phyloP scores from a whole-genome alignment of 2,888 invertebrate genomes.

The Caenorhabditis uteleia region DNA sequence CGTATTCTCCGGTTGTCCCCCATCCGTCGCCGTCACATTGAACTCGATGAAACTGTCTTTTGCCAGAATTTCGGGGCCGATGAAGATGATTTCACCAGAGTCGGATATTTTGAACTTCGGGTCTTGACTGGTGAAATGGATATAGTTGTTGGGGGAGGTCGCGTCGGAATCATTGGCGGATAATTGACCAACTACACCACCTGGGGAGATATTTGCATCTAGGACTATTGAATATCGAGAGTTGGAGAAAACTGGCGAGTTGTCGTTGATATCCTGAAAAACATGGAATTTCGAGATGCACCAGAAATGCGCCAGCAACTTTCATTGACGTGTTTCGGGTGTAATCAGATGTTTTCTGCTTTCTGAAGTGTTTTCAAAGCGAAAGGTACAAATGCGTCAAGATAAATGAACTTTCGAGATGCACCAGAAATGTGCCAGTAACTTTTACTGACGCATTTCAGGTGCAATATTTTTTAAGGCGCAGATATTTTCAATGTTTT shows the following conservation, averaged over 20 bases:
- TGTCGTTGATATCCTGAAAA: conserved; percentile 47
- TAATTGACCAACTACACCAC: conserved; percentile 39
- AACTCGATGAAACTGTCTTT: conserved; percentile 35
- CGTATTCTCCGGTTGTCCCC: conserved; percentile 28
- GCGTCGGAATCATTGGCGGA: conserved; percentile 43
- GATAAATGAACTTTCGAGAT: too few species aligned
- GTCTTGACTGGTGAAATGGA: conserved; percentile 31
- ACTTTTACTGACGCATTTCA: too few species aligned
- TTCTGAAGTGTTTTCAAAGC: too few species aligned
- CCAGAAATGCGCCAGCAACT: too few species aligned
- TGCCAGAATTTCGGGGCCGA: conserved; percentile 28
- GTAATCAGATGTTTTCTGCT: too few species aligned
- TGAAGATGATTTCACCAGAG: conserved; percentile 42
- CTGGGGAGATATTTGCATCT: conserved; percentile 44
- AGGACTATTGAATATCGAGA: conserved; percentile 42
- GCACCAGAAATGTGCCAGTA: too few species aligned
- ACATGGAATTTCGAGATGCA: background rate
- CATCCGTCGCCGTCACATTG: conserved; percentile 42
- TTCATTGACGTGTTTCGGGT: too few species aligned
- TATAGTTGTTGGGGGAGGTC: conserved; percentile 47
- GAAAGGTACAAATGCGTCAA: too few species aligned
- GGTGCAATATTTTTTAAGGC: too few species aligned
- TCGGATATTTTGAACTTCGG: conserved; percentile 36
- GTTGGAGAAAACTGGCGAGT: conserved; percentile 43
- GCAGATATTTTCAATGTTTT: too few species aligned